Percentiles rank a stretch among this genome's conserved stretches.
Evolutionary conservation across 2,113 vertebrate species (phyloP).

Genomic region (Piaya cayana): DNA sequence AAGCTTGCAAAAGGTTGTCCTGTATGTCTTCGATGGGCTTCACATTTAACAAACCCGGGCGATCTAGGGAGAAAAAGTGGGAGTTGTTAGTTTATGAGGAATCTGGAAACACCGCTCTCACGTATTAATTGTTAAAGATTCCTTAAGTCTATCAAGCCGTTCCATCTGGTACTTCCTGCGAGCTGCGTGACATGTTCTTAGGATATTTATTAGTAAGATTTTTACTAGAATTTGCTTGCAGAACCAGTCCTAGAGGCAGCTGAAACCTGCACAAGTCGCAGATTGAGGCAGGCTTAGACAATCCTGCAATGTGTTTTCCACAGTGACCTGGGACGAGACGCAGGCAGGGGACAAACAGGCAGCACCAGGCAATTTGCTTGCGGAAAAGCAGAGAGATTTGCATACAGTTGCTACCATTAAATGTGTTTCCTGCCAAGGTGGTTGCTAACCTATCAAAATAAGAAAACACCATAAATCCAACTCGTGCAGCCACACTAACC

Average conservation of each 20-base stretch:
- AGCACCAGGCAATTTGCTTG: background rate
- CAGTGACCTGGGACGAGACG: background rate
- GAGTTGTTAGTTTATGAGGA: background rate
- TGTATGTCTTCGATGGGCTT: slow-evolving; percentile 97
- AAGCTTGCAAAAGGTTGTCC: slow-evolving; percentile 92
- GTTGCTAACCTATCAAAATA: background rate
- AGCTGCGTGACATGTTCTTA: background rate
- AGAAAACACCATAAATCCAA: background rate
- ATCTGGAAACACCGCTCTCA: fast-evolving
- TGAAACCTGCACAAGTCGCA: background rate
- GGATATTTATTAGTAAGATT: background rate
- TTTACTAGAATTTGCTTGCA: background rate
- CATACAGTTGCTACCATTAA: background rate
- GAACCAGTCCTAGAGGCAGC: background rate
- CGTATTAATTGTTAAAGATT: fast-evolving
- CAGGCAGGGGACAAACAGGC: background rate
- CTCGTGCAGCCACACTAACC: background rate
- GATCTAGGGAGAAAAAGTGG: slow-evolving; percentile 76
- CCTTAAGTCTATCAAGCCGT: background rate
- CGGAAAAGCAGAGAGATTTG: background rate
- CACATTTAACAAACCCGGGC: slow-evolving; percentile 93
- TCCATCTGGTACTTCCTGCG: background rate
- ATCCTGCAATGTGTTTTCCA: background rate
- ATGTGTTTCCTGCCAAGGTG: background rate
- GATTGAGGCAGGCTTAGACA: background rate